Evolutionary conservation across 2,113 vertebrate genomes (phyloP).

Genomic region (Cranoglanis bouderius): DNA sequence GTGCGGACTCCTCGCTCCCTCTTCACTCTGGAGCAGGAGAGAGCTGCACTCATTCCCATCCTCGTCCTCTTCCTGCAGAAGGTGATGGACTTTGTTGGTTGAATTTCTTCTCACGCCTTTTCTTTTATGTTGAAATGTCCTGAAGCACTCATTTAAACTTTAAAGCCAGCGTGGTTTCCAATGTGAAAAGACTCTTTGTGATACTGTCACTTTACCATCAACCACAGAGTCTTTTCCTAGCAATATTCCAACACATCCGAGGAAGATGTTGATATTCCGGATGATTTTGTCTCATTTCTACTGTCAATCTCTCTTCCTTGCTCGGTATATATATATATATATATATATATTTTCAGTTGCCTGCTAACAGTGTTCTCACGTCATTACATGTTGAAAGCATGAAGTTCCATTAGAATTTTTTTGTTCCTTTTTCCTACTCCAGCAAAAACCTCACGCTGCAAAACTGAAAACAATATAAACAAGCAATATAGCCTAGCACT

Average conservation of each 20-base stretch:
- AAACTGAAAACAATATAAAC: not conserved
- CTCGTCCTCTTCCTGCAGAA: slow-evolving; percentile 93
- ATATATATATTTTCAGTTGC: not conserved
- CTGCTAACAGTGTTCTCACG: not conserved
- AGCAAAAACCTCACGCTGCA: not conserved
- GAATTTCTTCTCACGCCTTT: not conserved
- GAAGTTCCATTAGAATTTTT: not conserved
- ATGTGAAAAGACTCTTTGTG: not conserved
- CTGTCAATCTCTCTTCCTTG: not conserved
- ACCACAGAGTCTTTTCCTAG: not conserved
- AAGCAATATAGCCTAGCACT: not conserved
- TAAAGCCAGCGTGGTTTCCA: not conserved
- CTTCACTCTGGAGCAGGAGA: slow-evolving; percentile 83
- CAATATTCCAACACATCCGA: not conserved
- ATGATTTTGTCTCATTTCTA: not conserved
- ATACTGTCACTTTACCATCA: not conserved
- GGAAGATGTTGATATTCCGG: not conserved
- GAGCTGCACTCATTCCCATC: slow-evolving; percentile 85
- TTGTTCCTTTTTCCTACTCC: not conserved
- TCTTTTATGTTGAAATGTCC: not conserved
- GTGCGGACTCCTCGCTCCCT: slow-evolving; percentile 84
- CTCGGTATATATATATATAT: not conserved
- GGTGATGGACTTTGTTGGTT: slow-evolving; percentile 65
- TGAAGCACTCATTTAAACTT: not conserved
- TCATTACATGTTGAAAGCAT: not conserved